Base-by-base conservation (phyloP, 2,888 invertebrate genomes). In the Tethea ocularis region DNA sequence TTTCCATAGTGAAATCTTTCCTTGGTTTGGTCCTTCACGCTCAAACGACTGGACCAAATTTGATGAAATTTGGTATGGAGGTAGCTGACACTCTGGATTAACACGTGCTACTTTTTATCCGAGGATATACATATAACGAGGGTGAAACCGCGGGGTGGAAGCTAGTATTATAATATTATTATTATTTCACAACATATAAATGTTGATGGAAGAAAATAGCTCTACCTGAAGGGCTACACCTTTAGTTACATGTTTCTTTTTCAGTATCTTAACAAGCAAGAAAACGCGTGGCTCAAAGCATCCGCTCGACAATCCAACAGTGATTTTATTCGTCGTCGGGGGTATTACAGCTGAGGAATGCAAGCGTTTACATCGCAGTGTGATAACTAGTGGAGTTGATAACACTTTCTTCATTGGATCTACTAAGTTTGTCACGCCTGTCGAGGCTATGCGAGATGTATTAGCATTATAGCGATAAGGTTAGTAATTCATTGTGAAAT, bases 341-440 rank as follows among this genome's bases (percentile, higher is more conserved):
- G 96, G 96, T 8, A 86, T 96, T 3, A 95, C 95, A 0, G 93
- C 94, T 0, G 94, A 95, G 61, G 96, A 96, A 82, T 94, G 93
- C 63, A 93, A 89, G 73, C 88, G 91, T 15, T 67, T 94, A 0
- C 91, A 94, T 61, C 84, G 91, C 2, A 83, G 84, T 2, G 87
- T 92, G 4, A 91, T 93, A 62, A 93, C 91, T 0, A 93, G 93
- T 57, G 93, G 93, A 0, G 82, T 91, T 0, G 93, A 93, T 64
- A 88, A 88, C 36, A 82, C 86, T 0, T 83, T 93, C 10, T 64
- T 91, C 0, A 80, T 93, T 1, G 93, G 92, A 0, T 80, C 89
- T 1, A 92, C 91, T 0, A 82, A 84, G 58, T 68, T 93, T 10
- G 84, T 88, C 4, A 86, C 85, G 0, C 91, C 93, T 0, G 81